Percentiles rank a stretch among this genome's conserved stretches.
These are phyloP conservation scores for Agonopterix subpropinquella DNA, from an alignment of 2,888 invertebrate species.

Conservation along the genomic window DNA sequence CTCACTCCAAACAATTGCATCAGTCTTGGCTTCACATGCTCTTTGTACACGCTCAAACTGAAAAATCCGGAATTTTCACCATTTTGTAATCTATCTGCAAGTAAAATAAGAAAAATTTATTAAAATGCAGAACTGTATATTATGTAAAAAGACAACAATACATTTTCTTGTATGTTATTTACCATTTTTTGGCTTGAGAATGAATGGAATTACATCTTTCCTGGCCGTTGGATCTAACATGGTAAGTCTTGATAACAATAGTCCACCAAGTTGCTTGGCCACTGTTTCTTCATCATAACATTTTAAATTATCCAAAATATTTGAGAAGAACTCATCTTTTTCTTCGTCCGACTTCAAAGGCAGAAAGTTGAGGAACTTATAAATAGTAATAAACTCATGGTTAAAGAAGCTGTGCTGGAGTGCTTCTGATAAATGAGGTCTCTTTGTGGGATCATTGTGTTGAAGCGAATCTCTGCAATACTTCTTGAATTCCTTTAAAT, in stretches of 20 bases:
- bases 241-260: slow-evolving; percentile 89
- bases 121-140: not conserved
- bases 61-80: slow-evolving; percentile 78
- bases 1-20: slow-evolving; percentile 89
- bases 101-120: slow-evolving; percentile 14
- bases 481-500: slow-evolving; percentile 80
- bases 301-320: slow-evolving; percentile 80
- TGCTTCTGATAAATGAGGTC: slow-evolving; percentile 81
- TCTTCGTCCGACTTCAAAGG: slow-evolving; percentile 86
- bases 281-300: slow-evolving; percentile 87
- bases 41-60: slow-evolving; percentile 79
- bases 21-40: slow-evolving; percentile 84
- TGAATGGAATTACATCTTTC: slow-evolving; percentile 80
- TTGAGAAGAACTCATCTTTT: slow-evolving; percentile 85
- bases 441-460: slow-evolving; percentile 76
- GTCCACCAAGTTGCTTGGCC: slow-evolving; percentile 85
- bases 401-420: slow-evolving; percentile 86
- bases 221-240: slow-evolving; percentile 88
- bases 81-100: slow-evolving; percentile 54
- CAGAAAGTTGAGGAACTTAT: slow-evolving; percentile 88
- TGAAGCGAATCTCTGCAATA: slow-evolving; percentile 82
- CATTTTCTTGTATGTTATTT: slow-evolving; percentile 16
- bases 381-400: slow-evolving; percentile 89
- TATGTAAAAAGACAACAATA: not conserved
- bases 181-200: slow-evolving; percentile 84